Base-by-base conservation (phyloP, 2,888 invertebrate species). In the Drymonia ruficornis region DNA sequence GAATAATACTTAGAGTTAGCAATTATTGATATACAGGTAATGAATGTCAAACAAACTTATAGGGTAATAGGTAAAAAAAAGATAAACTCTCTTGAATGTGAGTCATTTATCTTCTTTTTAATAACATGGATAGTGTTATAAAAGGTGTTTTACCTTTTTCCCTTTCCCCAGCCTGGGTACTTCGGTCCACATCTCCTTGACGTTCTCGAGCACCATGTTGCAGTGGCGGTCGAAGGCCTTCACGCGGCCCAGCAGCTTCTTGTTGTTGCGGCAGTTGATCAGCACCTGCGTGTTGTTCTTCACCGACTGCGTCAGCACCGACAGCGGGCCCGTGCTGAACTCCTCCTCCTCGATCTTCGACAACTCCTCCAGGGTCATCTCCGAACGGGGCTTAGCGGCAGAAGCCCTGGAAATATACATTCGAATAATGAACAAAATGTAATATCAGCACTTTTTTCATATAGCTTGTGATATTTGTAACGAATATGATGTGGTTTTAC, bases 161-260 rank as follows among this genome's bases (percentile, higher is more conserved):
- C 99, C 99, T 93, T 99, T 99, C 29, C 99, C 99, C 28, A 98
- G 97, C 70, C 98, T 95, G 2, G 99, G 99, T 48, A 98, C 95
- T 93, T 99, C 99, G 0, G 99, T 99, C 99, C 99, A 99, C 98
- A 99, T 99, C 93, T 99, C 99, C 81, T 99, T 99, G 0, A 99
- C 99, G 84, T 99, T 99, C 91, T 99, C 99, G 69, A 99, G 90
- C 0, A 99, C 99, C 99, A 99, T 99, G 87, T 99, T 99, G 88
- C 99, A 99, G 86, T 99, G 99, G 70, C 98, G 95, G 83, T 98
- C 97, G 74, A 98, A 98, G 0, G 97, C 97, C 83, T 99, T 99
- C 0, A 99, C 99, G 71, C 99, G 95, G 0, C 98, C 99, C 36
- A 99, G 88, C 16, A 99, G 91, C 81, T 99, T 99, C 83, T 99